Base-by-base conservation (phyloP, 1,140 invertebrate genomes). In the Araneus ventricosus region DNA sequence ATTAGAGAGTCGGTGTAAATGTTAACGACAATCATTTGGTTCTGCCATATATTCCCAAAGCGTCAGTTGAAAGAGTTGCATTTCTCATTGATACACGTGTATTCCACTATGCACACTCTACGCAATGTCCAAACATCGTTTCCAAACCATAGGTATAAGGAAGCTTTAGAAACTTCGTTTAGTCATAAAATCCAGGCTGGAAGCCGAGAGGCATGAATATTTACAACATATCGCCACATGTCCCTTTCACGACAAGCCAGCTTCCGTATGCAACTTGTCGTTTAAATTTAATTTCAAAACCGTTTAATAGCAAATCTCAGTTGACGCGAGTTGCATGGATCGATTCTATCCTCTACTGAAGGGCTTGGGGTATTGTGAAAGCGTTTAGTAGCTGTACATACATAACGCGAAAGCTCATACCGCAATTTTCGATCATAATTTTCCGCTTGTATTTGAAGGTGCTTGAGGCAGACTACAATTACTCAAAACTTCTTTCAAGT, bases 251-350 rank as follows among this genome's bases (percentile, higher is more conserved):
- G 70, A 4, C 34, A 75, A 5, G 27, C 7, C 20, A 20, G 27
- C 70, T 34, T 75, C 20, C 4, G 14, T 20, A 34, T 75, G 10
- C 70, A 75, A 37, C 70, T 75, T 75, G 70, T 75, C 70, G 70
- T 37, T 75, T 67, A 34, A 75, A 30, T 30, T 75, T 24, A 75
- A 75, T 75, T 75, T 75, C 30, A 34, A 75, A 37, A 75, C 3
- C 70, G 70, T 75, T 75, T 75, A 75, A 75, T 75, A 75, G 17
- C 70, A 75, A 75, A 75, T 37, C 70, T 75, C 70, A 14, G 17
- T 20, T 75, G 70, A 75, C 70, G 70, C 37, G 70, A 75, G 70
- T 20, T 34, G 70, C 70, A 75, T 75, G 34, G 2, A 37, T 20
- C 34, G 17, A 75, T 75, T 75, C 30, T 75, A 14, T 17, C 17